These are phyloP conservation scores for Schizothorax lantsangensis DNA, from an alignment of 2,797 vertebrate species.

Conservation along the genomic window DNA sequence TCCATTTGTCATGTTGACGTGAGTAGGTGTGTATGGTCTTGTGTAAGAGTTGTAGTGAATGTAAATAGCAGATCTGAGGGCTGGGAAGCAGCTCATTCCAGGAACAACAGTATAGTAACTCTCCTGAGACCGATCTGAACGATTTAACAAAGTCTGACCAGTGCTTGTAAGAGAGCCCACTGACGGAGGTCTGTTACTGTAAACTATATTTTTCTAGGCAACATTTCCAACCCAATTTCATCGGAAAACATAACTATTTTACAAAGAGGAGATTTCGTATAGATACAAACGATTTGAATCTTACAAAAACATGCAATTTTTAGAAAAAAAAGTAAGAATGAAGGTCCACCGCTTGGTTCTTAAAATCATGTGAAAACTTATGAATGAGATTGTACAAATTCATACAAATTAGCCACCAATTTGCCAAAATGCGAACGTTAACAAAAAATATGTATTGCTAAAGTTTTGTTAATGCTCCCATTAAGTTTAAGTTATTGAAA, in stretches of 20 bases:
- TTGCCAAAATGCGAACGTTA: too few relatives aligned
- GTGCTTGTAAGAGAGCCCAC: neutral
- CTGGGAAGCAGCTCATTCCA: slow-evolving; percentile 27
- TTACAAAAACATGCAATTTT: neutral
- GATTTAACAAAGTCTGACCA: slow-evolving; percentile 24
- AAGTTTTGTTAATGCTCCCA: too few relatives aligned
- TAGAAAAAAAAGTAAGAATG: neutral
- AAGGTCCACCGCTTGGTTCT: neutral
- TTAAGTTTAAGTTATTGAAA: too few relatives aligned
- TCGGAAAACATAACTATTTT: neutral
- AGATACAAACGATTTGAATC: neutral
- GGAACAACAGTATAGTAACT: slow-evolving; percentile 45
- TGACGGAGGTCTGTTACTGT: neutral
- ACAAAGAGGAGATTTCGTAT: neutral
- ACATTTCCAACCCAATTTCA: neutral
- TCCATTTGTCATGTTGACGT: slow-evolving; percentile 49
- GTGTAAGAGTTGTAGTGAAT: slow-evolving; percentile 48
- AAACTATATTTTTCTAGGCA: neutral
- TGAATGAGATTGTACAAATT: neutral
- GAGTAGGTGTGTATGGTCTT: slow-evolving; percentile 47
- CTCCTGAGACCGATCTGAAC: neutral
- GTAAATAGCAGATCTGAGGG: slow-evolving; percentile 51
- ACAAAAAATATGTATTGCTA: too few relatives aligned
- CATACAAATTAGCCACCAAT: neutral
- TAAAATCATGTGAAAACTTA: too few relatives aligned